Base-by-base conservation (phyloP, 1,140 invertebrate genomes). In the Plectus sambesii region DNA sequence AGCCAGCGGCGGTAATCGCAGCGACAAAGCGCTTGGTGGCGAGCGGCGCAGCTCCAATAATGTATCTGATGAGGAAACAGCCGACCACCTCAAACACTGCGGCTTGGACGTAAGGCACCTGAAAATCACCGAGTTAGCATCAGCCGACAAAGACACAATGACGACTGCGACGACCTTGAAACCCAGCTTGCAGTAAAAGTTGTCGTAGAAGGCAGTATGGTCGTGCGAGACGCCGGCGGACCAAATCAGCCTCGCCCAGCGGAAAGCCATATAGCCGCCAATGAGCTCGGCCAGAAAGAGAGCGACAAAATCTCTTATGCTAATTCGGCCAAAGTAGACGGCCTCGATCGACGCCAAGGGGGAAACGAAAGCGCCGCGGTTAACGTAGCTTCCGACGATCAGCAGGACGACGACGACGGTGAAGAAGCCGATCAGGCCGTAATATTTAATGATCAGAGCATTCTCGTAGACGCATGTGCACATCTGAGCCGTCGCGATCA, bases 401-500 rank as follows among this genome's bases (percentile, higher is more conserved):
- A 66, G 49, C 17, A 64, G 54, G 17, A 30, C 20, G n/a, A 42
- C 35, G 6, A 67, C 62, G 17, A 50, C 39, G 9, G 61, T 23
- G 63, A 64, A 67, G 27, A 64, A 68, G 12, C 61, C 63, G 19
- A 51, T 19, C 9, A 47, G 24, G 6, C 60, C 60, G 36, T 62
- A 62, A 38, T 65, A 41, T 39, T 53, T 54, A 19, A 62, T 44
- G n/a, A 62, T 66, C 6, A 62, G 15, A 60, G 61, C 58, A 53
- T 64, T 64, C 46, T 64, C 62, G 44, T 67, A 64, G 19, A 64
- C 62, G 47, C 62, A 64, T 25, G 63, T 66, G 42, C 63, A 63
- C 60, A 61, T 61, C 33, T 66, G 63, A 26, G 59, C 52, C 8
- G 60, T 62, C 6, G 30, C 62, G 37, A 64, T 64, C 8, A 61